phyloP scores from a whole-genome alignment of 2,113 vertebrate genomes.

The Rhombomys opimus region DNA sequence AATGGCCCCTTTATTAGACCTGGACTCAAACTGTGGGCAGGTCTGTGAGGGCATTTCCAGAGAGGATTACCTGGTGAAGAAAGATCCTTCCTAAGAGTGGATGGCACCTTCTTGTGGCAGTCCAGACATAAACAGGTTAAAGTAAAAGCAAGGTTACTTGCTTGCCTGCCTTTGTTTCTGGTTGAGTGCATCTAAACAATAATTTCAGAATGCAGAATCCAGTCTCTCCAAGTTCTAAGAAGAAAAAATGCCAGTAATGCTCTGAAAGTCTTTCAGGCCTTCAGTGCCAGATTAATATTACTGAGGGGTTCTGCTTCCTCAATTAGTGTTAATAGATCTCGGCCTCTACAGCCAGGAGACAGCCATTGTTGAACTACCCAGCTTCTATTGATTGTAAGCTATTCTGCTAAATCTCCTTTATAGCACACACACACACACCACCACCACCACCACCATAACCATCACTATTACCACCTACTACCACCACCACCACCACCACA shows the following conservation, averaged over 20 bases:
- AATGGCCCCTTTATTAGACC: background rate
- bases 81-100: background rate
- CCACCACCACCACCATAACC: background rate
- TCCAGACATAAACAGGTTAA: background rate
- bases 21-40: background rate
- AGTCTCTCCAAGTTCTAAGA: background rate
- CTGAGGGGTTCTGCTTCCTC: background rate
- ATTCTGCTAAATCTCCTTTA: background rate
- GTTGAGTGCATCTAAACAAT: background rate
- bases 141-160: background rate
- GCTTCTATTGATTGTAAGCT: background rate
- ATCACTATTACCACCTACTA: too few species aligned
- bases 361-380: background rate
- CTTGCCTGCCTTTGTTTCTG: background rate
- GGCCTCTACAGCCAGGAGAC: background rate
- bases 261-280: background rate
- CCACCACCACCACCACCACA: too few species aligned
- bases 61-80: background rate
- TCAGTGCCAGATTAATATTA: background rate
- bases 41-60: background rate
- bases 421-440: background rate
- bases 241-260: background rate
- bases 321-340: background rate
- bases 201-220: background rate
- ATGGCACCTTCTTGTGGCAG: background rate